Base-by-base conservation (phyloP, 2,888 invertebrate species). In the Prosopocoilus inquinatus region DNA sequence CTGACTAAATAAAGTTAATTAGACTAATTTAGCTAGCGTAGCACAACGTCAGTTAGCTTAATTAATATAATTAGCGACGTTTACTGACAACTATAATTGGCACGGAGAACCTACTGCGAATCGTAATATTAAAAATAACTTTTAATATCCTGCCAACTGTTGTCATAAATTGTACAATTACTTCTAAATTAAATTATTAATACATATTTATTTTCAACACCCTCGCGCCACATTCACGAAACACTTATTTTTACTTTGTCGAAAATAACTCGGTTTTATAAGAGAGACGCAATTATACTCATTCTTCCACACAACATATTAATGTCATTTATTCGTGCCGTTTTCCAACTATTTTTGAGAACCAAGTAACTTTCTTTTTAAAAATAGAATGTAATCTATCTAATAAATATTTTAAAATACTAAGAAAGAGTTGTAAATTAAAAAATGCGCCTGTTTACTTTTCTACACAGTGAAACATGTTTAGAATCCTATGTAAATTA, bases 61-160 rank as follows among this genome's bases (percentile, higher is more conserved):
- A 70, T 70, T 67, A 70, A 67, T 66, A 64, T 65, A 67, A 68
- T 70, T 67, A 67, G 57, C 41, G 57, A 57, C 54, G 53, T 59
- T 59, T 55, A 50, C 60, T 59, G 57, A 58, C 58, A 55, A 53
- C 48, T 48, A 46, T 52, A 56, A 56, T 48, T 56, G 56, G 49
- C 49, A 52, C 47, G 46, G 35, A 41, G 41, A 41, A 41, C 47
- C 39, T 48, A 47, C 50, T 35, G 53, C 55, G 50, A 59, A 56
- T 56, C 53, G 50, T 53, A 53, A 50, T 55, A 46, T 56, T 53
- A 47, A 47, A 53, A 53, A 53, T 53, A 53, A 47, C 47, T 41
- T 7, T 44, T 51, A 51, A 44, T 53, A 53, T 53, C 47, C 43
- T 53, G 53, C 47, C 53, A 53, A 53, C 53, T 53, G 53, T 53